Evolutionary conservation across 2,888 invertebrate genomes (phyloP).

Genomic region (Perizoma affinitatum): DNA sequence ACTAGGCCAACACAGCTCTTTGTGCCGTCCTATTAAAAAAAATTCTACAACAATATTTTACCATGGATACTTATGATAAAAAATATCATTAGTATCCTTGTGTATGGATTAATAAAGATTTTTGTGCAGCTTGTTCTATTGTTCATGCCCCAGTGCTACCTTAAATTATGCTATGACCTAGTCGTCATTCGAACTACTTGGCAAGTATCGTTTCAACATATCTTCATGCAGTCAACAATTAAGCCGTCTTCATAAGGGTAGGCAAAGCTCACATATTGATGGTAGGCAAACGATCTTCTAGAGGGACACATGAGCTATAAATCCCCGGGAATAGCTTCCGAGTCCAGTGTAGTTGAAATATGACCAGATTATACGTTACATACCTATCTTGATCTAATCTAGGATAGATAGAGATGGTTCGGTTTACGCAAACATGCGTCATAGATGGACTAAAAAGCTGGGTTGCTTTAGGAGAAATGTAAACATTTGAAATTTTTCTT

Average conservation of each 20-base stretch:
- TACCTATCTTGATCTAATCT: slow-evolving; percentile 43
- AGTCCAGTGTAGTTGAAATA: slow-evolving; percentile 68
- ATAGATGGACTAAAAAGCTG: slow-evolving; percentile 15
- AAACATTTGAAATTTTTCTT: not conserved
- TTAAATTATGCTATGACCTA: too few species aligned
- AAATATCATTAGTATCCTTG: too few species aligned
- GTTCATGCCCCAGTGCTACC: too few species aligned
- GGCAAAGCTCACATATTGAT: slow-evolving; percentile 32
- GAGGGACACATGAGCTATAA: slow-evolving; percentile 61
- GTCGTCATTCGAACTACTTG: too few species aligned
- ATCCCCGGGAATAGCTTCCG: slow-evolving; percentile 69
- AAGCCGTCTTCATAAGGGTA: not conserved
- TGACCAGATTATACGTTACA: slow-evolving; percentile 58
- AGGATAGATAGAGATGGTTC: slow-evolving; percentile 38
- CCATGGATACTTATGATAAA: too few species aligned
- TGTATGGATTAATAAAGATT: too few species aligned
- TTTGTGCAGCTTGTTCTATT: too few species aligned
- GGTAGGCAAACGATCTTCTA: slow-evolving; percentile 44
- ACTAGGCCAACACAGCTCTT: too few species aligned
- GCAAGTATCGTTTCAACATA: too few species aligned
- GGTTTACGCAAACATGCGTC: slow-evolving; percentile 30
- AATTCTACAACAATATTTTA: too few species aligned
- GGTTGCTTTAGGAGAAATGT: not conserved
- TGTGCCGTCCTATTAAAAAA: too few species aligned
- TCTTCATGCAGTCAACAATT: too few species aligned